Conservation (phyloP, 2,797 vertebrate species). For the Eulemur mongoz region DNA sequence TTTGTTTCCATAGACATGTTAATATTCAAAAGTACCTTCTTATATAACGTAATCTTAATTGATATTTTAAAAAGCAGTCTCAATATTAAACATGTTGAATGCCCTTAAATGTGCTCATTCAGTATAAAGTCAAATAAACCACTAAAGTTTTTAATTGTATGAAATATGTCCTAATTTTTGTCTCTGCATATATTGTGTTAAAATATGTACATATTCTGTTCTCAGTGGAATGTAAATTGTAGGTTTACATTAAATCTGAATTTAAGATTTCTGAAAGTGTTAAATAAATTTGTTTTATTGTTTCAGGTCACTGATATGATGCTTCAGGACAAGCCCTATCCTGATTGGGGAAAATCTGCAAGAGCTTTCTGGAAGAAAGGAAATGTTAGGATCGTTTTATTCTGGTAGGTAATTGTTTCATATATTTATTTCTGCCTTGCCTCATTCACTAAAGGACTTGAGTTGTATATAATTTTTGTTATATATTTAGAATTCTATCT, state of each 20-base stretch:
- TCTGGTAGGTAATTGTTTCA: constrained; percentile 90
- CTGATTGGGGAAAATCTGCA: constrained; percentile 95
- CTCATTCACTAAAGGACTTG: background rate
- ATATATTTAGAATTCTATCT: background rate
- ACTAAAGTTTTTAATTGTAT: background rate
- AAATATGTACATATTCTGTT: background rate
- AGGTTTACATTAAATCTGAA: background rate
- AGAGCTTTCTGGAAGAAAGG: constrained; percentile 97
- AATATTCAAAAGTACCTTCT: background rate
- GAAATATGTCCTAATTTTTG: background rate
- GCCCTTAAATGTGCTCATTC: background rate
- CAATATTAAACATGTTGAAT: background rate
- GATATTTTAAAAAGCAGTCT: background rate
- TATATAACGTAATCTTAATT: background rate
- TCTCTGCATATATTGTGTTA: background rate
- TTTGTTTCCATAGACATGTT: background rate
- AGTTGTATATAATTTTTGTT: background rate
- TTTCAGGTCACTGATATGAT: constrained; percentile 98
- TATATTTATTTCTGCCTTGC: constrained; percentile 34
- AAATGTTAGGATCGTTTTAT: constrained; percentile 95
- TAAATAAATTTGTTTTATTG: constrained; percentile 43
- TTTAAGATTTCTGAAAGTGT: background rate
- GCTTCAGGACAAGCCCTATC: constrained; percentile 97
- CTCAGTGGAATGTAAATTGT: background rate
- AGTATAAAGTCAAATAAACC: background rate